Conservation (phyloP, 2,888 invertebrate species). For the Acronicta aceris region DNA sequence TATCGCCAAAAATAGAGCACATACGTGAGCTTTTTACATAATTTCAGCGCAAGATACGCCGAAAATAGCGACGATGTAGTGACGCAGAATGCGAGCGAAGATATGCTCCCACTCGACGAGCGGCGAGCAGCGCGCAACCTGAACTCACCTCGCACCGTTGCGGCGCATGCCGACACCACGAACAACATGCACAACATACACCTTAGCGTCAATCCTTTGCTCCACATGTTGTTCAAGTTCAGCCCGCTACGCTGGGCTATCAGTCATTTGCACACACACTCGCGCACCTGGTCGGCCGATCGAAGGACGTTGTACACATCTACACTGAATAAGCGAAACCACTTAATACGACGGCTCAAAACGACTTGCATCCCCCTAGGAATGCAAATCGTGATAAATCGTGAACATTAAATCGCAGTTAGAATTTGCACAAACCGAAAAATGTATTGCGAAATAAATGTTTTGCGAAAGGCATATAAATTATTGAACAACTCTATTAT, state of each 20-base stretch:
- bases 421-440: conserved; percentile 24
- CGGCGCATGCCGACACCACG: conserved; percentile 81
- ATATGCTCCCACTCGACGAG: conserved; percentile 63
- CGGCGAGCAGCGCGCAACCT: conserved; percentile 42
- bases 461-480: conserved; percentile 47
- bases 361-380: conserved; percentile 73
- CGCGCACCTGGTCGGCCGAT: conserved; percentile 86
- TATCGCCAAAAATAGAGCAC: conserved; percentile 87
- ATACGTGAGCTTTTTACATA: conserved; percentile 89
- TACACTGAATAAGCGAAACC: conserved; percentile 75
- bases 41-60: conserved; percentile 88
- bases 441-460: conserved; percentile 31
- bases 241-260: conserved; percentile 83
- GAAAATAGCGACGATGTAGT: conserved; percentile 85
- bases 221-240: conserved; percentile 86
- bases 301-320: conserved; percentile 80
- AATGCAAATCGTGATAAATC: conserved; percentile 77
- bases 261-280: conserved; percentile 88
- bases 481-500: conserved; percentile 67
- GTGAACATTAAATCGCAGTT: conserved; percentile 74
- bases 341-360: conserved; percentile 61
- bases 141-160: conserved; percentile 85
- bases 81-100: conserved; percentile 80
- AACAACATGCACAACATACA: conserved; percentile 85
- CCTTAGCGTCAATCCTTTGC: conserved; percentile 85